A percentile compares a stretch with the other conserved stretches of the same genome.
phyloP scores from a whole-genome alignment of 2,113 vertebrate species.

The Tiliqua scincoides region DNA sequence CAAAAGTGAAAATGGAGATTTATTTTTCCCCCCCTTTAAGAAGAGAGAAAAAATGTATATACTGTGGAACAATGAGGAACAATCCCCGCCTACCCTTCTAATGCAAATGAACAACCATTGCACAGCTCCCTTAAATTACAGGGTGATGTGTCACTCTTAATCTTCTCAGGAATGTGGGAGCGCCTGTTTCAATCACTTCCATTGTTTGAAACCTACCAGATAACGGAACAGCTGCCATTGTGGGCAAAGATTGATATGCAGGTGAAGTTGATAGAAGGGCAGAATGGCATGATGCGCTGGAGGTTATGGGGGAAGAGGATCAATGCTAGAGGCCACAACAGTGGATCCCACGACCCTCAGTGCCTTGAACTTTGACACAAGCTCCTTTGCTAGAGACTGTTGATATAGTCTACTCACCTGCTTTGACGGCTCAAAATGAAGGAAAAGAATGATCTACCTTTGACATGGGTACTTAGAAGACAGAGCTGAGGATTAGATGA shows the following conservation, averaged over 20 bases:
- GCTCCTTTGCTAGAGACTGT: background rate
- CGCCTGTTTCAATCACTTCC: conserved; percentile 62
- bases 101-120: conserved; percentile 63
- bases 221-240: conserved; percentile 49
- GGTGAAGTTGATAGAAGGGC: conserved; percentile 50
- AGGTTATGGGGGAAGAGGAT: conserved; percentile 29
- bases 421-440: conserved; percentile 4
- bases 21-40: background rate
- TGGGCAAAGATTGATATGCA: conserved; percentile 45
- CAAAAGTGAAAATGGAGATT: conserved; percentile 25
- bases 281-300: conserved; percentile 15
- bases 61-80: conserved; percentile 42
- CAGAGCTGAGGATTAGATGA: background rate
- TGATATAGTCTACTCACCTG: background rate
- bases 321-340: background rate
- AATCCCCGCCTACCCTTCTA: conserved; percentile 46
- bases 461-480: background rate
- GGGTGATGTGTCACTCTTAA: conserved; percentile 65
- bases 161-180: conserved; percentile 62
- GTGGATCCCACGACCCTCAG: conserved; percentile 30
- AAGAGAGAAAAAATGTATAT: conserved; percentile 22
- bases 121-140: conserved; percentile 64
- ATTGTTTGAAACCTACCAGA: conserved; percentile 55
- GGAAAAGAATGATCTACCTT: background rate
- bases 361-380: conserved; percentile 19